Evolutionary conservation across 2,113 vertebrate genomes (phyloP).

Genomic region (Phalacrocorax carbo): DNA sequence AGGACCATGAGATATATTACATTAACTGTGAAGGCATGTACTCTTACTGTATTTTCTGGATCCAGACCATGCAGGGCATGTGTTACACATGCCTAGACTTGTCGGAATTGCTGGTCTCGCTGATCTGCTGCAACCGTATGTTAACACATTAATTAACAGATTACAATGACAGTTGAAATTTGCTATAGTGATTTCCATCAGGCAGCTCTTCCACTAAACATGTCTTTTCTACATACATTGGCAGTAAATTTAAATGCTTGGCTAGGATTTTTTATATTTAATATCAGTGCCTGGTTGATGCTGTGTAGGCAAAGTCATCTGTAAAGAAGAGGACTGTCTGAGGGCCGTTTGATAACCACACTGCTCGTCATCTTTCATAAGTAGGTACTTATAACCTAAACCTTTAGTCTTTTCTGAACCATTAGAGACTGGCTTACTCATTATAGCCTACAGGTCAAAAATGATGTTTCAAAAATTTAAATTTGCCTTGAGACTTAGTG

Average conservation of each 20-base stretch:
- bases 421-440: constrained; percentile 36
- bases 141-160: constrained; percentile 50
- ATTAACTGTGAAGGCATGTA: background rate
- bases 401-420: constrained; percentile 4
- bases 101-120: background rate
- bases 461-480: constrained; percentile 59
- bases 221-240: background rate
- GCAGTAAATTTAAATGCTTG: background rate
- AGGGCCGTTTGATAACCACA: background rate
- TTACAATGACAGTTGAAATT: constrained; percentile 33
- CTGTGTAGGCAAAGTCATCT: background rate
- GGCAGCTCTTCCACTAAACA: background rate
- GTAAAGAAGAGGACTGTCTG: background rate
- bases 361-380: background rate
- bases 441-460: constrained; percentile 60
- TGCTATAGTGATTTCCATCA: background rate
- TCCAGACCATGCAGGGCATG: background rate
- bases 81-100: background rate
- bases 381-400: constrained; percentile 14
- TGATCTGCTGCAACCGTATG: background rate
- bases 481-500: too few relatives aligned
- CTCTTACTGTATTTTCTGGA: background rate
- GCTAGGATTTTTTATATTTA: background rate
- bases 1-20: background rate
- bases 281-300: background rate